Evolutionary conservation across 2,888 invertebrate genomes (phyloP).

Genomic region (Diaphora mendica): DNA sequence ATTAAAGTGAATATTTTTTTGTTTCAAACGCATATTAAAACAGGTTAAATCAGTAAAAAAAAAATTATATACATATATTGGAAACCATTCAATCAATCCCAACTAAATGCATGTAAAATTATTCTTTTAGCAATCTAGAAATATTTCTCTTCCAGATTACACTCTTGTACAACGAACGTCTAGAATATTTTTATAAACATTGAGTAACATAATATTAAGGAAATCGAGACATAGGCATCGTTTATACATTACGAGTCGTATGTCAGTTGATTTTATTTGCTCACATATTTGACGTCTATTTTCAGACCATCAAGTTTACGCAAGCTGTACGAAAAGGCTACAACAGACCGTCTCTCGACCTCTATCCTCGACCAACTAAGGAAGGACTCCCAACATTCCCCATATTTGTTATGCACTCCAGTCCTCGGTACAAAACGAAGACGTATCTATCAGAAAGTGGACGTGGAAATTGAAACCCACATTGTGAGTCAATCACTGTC

Average conservation of each 20-base stretch:
- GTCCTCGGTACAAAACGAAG: slow-evolving; percentile 91
- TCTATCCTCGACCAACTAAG: slow-evolving; percentile 89
- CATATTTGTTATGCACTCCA: slow-evolving; percentile 93
- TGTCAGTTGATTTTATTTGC: not conserved
- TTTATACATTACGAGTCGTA: not conserved
- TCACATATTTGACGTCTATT: slow-evolving; percentile 25
- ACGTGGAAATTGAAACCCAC: slow-evolving; percentile 95
- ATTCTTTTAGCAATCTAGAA: not conserved
- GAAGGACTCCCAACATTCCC: slow-evolving; percentile 87
- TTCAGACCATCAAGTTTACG: slow-evolving; percentile 90
- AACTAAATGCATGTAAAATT: not conserved
- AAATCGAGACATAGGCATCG: not conserved
- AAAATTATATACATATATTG: not conserved
- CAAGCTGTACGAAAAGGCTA: slow-evolving; percentile 92
- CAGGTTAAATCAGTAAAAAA: not conserved
- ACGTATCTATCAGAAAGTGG: slow-evolving; percentile 89
- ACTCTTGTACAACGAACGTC: not conserved
- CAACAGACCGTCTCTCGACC: slow-evolving; percentile 88
- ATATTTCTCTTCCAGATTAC: not conserved
- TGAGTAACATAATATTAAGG: not conserved
- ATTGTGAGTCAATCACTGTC: slow-evolving; percentile 88
- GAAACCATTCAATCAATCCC: not conserved
- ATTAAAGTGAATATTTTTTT: not conserved
- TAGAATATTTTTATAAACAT: not conserved
- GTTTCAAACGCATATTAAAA: not conserved